A percentile compares a stretch with the other conserved stretches of the same genome.
Evolutionary conservation across 2,113 vertebrate genomes (phyloP).

Genomic region (Romanogobio albipinnatus): DNA sequence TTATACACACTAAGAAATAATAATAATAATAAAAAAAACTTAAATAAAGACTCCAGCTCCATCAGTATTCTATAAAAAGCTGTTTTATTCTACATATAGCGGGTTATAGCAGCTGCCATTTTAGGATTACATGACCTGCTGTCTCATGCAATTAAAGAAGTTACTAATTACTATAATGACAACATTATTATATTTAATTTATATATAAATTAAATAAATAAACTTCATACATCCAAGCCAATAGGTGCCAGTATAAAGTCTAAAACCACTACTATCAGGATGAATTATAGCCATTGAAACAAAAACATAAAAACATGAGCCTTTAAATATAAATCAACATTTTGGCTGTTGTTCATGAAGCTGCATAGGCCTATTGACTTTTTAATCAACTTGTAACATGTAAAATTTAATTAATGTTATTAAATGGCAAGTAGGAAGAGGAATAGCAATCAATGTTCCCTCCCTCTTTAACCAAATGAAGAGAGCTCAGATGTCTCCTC

Average conservation of each 20-base stretch:
- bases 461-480: not conserved
- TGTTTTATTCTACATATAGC: not conserved
- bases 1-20: not conserved
- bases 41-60: not conserved
- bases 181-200: not conserved
- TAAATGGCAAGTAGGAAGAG: not conserved
- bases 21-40: too few relatives aligned
- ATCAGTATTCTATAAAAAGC: not conserved
- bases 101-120: not conserved
- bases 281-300: not conserved
- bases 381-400: not conserved
- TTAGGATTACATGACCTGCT: not conserved
- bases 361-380: not conserved
- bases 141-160: not conserved
- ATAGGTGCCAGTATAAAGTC: not conserved
- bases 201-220: too few relatives aligned
- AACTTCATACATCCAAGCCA: not conserved
- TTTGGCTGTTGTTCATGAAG: not conserved
- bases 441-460: not conserved
- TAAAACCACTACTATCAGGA: not conserved
- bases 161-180: not conserved
- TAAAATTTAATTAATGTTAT: not conserved
- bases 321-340: not conserved
- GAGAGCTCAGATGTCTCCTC: constrained; percentile 1
- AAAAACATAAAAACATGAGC: not conserved